Percentiles rank a stretch among this genome's conserved stretches.
Evolutionary conservation across 2,797 vertebrate genomes (phyloP).

Genomic region (Danio tinwini): DNA sequence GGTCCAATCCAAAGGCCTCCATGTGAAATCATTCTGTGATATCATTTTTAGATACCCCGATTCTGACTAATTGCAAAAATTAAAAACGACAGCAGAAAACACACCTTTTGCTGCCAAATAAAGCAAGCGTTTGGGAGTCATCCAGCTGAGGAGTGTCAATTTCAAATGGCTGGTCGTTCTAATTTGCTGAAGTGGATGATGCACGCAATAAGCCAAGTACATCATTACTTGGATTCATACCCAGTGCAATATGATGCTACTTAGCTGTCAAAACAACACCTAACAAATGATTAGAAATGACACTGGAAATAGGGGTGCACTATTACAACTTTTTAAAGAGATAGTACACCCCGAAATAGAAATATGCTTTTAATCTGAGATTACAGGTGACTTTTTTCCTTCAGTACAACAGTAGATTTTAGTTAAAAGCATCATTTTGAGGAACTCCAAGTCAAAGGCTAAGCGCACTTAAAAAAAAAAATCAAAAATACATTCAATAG

Average conservation of each 20-base stretch:
- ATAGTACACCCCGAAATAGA: no score
- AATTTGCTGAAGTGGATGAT: conserved; percentile 66
- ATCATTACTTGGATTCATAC: conserved; percentile 62
- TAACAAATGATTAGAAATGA: conserved; percentile 1
- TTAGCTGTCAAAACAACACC: conserved; percentile 50
- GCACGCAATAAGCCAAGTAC: conserved; percentile 66
- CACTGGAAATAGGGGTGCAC: not conserved
- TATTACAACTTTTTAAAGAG: not conserved
- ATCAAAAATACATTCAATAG: no score
- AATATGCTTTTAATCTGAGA: no score
- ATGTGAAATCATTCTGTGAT: conserved; percentile 7
- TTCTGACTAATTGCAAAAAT: conserved; percentile 40
- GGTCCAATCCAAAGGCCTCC: conserved; percentile 32
- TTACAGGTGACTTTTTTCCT: no score
- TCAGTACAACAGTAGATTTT: no score
- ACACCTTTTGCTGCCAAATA: conserved; percentile 50
- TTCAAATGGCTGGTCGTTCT: conserved; percentile 62
- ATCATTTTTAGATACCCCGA: conserved; percentile 38
- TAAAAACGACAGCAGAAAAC: conserved; percentile 39
- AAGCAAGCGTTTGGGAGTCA: conserved; percentile 64
- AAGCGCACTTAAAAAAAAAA: no score
- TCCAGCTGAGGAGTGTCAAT: conserved; percentile 64
- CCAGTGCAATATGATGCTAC: conserved; percentile 46
- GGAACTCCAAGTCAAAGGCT: no score
- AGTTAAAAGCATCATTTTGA: no score